Evolutionary conservation across 2,888 invertebrate genomes (phyloP).

Genomic region (Plebejus melissa): DNA sequence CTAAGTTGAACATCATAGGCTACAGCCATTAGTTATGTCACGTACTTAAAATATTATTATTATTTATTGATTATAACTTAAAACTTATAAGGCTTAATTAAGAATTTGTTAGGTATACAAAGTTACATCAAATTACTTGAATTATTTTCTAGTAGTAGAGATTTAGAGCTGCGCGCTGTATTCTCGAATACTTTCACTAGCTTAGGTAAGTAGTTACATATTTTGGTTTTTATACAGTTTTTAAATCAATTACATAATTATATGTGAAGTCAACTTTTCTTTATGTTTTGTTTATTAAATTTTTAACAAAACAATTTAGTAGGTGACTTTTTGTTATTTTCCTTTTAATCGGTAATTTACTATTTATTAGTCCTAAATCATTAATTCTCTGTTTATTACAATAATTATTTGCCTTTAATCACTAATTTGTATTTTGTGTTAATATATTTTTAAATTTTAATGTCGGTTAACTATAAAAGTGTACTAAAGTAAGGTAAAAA

Average conservation of each 20-base stretch:
- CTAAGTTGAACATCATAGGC: no score
- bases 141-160: neutral
- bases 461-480: no score
- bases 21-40: no score
- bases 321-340: neutral
- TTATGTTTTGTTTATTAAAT: neutral
- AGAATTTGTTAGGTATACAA: neutral
- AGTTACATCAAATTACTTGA: neutral
- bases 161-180: neutral
- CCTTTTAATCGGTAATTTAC: no score
- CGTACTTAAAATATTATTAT: no score
- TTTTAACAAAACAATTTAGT: neutral
- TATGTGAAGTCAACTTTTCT: neutral
- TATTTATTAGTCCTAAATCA: no score
- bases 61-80: no score
- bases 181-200: neutral
- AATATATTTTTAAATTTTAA: no score
- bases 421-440: no score
- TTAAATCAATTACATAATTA: neutral
- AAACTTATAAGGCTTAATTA: neutral
- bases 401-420: no score
- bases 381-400: no score
- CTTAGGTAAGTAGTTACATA: neutral
- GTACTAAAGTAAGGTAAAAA: no score
- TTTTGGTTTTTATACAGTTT: neutral